These are phyloP conservation scores for Iguana delicatissima DNA, from an alignment of 2,797 vertebrate species.

Conservation along the genomic window DNA sequence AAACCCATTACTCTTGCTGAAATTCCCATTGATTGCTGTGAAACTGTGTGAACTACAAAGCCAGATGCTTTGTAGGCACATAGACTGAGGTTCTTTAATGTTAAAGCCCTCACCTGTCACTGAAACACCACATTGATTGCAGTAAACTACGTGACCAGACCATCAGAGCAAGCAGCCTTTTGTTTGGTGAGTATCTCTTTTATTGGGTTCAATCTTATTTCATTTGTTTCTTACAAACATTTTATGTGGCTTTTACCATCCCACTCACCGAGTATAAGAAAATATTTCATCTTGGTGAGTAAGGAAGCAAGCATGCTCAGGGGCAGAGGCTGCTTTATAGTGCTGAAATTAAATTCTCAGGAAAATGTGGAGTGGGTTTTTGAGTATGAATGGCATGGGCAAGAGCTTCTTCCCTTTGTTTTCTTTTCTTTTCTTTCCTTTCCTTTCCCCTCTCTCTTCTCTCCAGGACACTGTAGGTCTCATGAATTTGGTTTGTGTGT, in stretches of 20 bases:
- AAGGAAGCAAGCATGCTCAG: not conserved
- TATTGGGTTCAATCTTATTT: not conserved
- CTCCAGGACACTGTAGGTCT: not conserved
- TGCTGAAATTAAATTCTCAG: not conserved
- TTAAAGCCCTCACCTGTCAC: not conserved
- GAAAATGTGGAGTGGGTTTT: not conserved
- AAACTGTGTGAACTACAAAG: not conserved
- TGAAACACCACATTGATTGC: constrained; percentile 1
- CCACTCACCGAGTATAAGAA: not conserved
- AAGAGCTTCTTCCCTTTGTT: not conserved
- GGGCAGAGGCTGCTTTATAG: not conserved
- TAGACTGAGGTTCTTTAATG: not conserved
- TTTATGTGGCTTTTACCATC: not conserved
- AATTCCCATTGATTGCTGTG: constrained; percentile 5
- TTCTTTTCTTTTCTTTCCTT: too few species aligned
- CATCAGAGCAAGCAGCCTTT: not conserved
- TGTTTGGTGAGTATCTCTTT: not conserved
- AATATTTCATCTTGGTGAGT: not conserved
- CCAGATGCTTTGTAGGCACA: not conserved
- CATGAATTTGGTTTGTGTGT: not conserved
- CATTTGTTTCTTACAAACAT: not conserved
- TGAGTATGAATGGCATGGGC: not conserved
- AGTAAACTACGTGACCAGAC: not conserved
- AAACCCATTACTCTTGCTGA: constrained; percentile 7
- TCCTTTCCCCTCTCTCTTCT: too few species aligned